Percentiles rank a stretch among this genome's conserved stretches.
Conservation (phyloP, 2,888 invertebrate genomes). For the Drosophila anceps region DNA sequence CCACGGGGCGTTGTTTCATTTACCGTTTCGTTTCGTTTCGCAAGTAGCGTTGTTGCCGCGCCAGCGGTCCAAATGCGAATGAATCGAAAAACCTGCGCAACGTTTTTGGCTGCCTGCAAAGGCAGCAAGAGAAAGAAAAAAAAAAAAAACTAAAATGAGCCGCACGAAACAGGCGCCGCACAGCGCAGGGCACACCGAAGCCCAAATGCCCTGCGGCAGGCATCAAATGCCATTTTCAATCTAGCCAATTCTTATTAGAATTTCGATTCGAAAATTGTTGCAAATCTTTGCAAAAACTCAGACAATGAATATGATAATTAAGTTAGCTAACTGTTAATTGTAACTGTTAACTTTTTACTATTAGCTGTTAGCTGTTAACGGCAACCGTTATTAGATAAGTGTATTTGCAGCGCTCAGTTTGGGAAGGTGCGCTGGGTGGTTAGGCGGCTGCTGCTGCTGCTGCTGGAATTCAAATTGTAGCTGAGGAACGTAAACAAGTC, state of each 20-base stretch:
- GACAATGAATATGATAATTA: background rate
- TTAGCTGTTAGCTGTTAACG: background rate
- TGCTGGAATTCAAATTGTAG: constrained; percentile 33
- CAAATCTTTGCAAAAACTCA: background rate
- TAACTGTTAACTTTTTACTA: too few species aligned
- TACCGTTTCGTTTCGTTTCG: constrained; percentile 72
- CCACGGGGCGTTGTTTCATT: constrained; percentile 76
- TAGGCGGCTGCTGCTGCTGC: constrained; percentile 13
- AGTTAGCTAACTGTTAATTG: background rate
- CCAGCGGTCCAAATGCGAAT: constrained; percentile 68
- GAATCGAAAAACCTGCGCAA: constrained; percentile 63
- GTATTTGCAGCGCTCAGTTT: background rate
- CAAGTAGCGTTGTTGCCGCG: constrained; percentile 65
- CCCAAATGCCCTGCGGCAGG: constrained; percentile 18
- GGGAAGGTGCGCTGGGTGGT: background rate
- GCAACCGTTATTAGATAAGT: background rate
- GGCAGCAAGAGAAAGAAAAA: constrained; percentile 22
- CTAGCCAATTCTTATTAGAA: constrained; percentile 24
- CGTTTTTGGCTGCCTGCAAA: constrained; percentile 42
- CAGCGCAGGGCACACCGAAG: constrained; percentile 4
- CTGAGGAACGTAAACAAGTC: constrained; percentile 40
- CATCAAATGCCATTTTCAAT: background rate
- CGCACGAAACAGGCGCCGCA: background rate
- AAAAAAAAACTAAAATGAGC: too few species aligned
- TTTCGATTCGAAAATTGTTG: background rate